A percentile compares a stretch with the other conserved stretches of the same genome.
Conservation (phyloP, 2,888 invertebrate species). For the Byasa hedistus region DNA sequence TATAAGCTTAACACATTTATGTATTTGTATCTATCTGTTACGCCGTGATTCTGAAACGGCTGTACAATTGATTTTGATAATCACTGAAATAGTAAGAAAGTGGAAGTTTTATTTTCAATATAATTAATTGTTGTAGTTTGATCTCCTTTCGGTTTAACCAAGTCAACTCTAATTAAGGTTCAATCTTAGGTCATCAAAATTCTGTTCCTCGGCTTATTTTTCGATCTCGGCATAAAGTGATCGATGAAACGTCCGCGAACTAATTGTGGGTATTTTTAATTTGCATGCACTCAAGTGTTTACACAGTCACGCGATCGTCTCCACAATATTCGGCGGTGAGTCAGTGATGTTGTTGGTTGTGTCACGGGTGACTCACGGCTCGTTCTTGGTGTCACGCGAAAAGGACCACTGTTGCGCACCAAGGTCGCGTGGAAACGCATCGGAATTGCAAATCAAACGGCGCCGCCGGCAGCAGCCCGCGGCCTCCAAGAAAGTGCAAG, state of each 20-base stretch:
- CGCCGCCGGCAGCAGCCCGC: constrained; percentile 37
- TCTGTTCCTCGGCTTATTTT: too few relatives aligned
- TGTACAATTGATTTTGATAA: too few relatives aligned
- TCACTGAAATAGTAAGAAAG: too few relatives aligned
- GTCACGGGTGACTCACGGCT: constrained; percentile 42
- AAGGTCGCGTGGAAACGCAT: constrained; percentile 56
- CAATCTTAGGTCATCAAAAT: too few relatives aligned
- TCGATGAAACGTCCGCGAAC: not conserved
- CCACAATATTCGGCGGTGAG: constrained; percentile 16
- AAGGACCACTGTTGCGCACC: constrained; percentile 46
- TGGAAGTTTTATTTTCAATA: too few relatives aligned
- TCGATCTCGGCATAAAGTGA: too few relatives aligned
- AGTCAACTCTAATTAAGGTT: too few relatives aligned
- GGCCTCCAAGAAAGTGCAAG: constrained; percentile 70
- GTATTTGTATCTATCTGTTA: too few relatives aligned
- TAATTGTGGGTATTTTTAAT: constrained; percentile 14
- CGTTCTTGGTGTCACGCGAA: constrained; percentile 54
- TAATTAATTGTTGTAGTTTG: too few relatives aligned
- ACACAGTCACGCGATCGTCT: constrained; percentile 18
- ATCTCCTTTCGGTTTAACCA: too few relatives aligned
- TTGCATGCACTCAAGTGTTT: not conserved
- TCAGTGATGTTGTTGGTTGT: constrained; percentile 33
- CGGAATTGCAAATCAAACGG: constrained; percentile 35
- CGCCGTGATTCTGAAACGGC: too few relatives aligned
- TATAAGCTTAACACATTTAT: too few relatives aligned